These are phyloP conservation scores for Silurus meridionalis DNA, from an alignment of 2,113 vertebrate genomes.

Conservation along the genomic window DNA sequence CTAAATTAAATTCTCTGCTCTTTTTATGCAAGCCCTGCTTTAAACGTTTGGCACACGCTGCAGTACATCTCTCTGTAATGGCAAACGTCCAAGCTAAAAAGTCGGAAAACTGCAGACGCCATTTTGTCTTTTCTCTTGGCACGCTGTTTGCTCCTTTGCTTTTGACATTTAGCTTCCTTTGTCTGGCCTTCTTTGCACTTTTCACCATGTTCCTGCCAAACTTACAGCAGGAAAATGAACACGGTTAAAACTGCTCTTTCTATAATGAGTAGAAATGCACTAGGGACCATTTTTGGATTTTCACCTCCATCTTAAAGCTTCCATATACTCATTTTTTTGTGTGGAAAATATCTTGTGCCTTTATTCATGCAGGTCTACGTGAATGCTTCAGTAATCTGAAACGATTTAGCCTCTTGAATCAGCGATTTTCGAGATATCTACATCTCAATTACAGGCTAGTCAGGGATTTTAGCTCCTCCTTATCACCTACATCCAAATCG, in stretches of 20 bases:
- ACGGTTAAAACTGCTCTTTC: not conserved
- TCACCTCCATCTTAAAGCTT: not conserved
- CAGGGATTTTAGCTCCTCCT: not conserved
- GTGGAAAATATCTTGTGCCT: not conserved
- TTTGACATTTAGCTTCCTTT: not conserved
- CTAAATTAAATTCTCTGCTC: not conserved
- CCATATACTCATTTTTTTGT: too few relatives aligned
- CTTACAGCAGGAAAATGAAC: not conserved
- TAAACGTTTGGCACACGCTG: not conserved
- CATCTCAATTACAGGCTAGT: not conserved
- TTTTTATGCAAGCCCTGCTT: not conserved
- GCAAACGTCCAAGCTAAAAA: not conserved
- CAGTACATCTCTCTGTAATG: not conserved
- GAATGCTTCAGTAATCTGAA: not conserved
- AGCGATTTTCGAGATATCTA: not conserved
- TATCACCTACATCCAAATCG: not conserved
- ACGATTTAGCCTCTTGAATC: not conserved
- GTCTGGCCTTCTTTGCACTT: not conserved
- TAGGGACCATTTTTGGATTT: not conserved
- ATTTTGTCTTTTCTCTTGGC: not conserved
- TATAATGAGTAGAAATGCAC: not conserved
- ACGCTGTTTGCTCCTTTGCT: not conserved
- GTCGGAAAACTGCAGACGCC: not conserved
- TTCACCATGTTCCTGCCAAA: not conserved
- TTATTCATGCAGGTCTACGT: not conserved